phyloP scores from a whole-genome alignment of 2,797 vertebrate genomes.

The Etheostoma nigrum region DNA sequence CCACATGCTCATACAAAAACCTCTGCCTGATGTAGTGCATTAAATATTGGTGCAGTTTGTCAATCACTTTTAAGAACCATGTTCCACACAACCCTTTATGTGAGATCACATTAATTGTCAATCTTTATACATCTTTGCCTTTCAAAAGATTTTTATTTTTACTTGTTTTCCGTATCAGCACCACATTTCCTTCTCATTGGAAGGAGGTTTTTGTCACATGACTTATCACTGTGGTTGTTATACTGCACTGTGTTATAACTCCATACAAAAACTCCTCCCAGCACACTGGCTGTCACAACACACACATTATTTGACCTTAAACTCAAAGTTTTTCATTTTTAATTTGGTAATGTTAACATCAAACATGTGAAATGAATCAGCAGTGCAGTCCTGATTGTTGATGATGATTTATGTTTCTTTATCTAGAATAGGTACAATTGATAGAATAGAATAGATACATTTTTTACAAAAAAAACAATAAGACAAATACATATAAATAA shows the following conservation, averaged over 20 bases:
- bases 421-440: no score
- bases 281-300: neutral
- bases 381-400: neutral
- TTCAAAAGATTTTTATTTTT: no score
- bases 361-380: neutral
- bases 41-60: no score
- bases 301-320: neutral
- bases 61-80: neutral
- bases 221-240: neutral
- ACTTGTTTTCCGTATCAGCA: neutral
- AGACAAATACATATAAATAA: neutral
- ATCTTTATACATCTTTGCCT: no score
- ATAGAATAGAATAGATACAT: neutral
- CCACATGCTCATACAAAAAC: conserved; percentile 34
- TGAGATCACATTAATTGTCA: neutral
- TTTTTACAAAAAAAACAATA: neutral
- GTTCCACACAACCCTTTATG: neutral
- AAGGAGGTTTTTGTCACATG: neutral
- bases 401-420: no score
- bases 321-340: neutral
- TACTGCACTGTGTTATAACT: neutral
- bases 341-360: neutral
- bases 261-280: neutral
- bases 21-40: neutral
- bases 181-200: neutral